Evolutionary conservation across 2,113 vertebrate species (phyloP).

Genomic region (Malaclemys terrapin): DNA sequence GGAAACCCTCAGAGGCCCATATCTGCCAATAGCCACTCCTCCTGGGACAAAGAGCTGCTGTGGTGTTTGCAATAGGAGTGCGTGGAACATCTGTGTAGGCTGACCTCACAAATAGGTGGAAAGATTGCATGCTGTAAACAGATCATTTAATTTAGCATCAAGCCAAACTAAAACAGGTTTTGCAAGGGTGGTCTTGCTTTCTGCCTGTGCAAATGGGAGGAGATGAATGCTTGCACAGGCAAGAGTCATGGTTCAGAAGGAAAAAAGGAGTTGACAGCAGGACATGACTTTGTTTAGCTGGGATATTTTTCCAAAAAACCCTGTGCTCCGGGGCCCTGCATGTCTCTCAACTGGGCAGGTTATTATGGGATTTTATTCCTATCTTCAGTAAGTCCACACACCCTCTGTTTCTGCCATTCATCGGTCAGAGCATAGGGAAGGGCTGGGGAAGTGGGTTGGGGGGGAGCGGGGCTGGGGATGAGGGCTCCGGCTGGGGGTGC

Average conservation of each 20-base stretch:
- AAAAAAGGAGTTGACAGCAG: neutral
- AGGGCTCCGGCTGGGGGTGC: too few species aligned
- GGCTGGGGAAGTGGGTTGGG: too few species aligned
- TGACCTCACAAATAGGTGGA: neutral
- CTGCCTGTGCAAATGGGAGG: neutral
- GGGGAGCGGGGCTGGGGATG: too few species aligned
- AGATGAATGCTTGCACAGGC: neutral
- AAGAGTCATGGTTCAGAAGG: neutral
- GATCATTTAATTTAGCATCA: neutral
- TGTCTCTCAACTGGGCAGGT: neutral
- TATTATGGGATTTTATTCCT: accelerated
- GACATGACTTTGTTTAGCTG: neutral
- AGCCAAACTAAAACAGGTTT: neutral
- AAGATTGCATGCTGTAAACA: neutral
- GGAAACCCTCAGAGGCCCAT: neutral
- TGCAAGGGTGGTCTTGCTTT: neutral
- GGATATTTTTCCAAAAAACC: neutral
- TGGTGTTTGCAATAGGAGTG: neutral
- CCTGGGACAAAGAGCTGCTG: neutral
- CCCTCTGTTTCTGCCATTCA: accelerated
- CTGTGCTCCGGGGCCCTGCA: accelerated
- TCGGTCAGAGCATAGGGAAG: neutral
- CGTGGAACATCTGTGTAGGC: neutral
- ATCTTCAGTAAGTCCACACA: accelerated
- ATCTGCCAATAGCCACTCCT: neutral